Base-by-base conservation (phyloP, 2,888 invertebrate genomes). In the Nomada hirtipes region DNA sequence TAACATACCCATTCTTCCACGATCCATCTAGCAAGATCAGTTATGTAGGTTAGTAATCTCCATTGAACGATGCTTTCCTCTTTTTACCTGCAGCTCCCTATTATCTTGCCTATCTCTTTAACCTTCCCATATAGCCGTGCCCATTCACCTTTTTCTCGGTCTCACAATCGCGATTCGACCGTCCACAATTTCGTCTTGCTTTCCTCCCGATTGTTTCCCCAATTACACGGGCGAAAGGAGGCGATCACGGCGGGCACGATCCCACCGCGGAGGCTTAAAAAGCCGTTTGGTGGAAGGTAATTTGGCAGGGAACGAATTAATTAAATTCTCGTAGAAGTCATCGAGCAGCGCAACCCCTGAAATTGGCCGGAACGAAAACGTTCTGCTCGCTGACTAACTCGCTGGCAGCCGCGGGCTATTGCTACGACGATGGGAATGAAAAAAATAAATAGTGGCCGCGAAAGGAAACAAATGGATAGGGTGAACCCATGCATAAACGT, bases 401-500 rank as follows among this genome's bases (percentile, higher is more conserved):
- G 20, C 47, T 36, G 18, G 53, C 18, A 23, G 23, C 64, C 50
- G 26, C 18, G 53, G 53, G 60, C 63, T 55, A 68, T 26, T 42
- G 44, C 44, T 18, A 69, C 69, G 57, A 29, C 18, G 15, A 42
- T 60, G 55, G 59, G n/a, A 63, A 36, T 23, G 20, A 75, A 79
- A 60, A 68, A 76, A 68, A 61, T 53, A 75, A 83, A 80, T 20
- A 74, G 55, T 11, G 50, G 53, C 61, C 61, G 20, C 57, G 61
- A 81, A 84, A 73, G 74, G 50, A 81, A 84, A 81, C 59, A 74
- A 85, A 81, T 70, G 75, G 55, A 68, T 63, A 20, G 60, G 55
- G 15, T 10, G 60, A 64, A 63, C 53, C 55, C 77, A 67, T 77
- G 78, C 82, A 74, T 83, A 72, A 68, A 68, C 76, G 70, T 52